Percentiles rank a stretch among this genome's conserved stretches.
phyloP scores from a whole-genome alignment of 2,797 vertebrate genomes.

The Clangula hyemalis region DNA sequence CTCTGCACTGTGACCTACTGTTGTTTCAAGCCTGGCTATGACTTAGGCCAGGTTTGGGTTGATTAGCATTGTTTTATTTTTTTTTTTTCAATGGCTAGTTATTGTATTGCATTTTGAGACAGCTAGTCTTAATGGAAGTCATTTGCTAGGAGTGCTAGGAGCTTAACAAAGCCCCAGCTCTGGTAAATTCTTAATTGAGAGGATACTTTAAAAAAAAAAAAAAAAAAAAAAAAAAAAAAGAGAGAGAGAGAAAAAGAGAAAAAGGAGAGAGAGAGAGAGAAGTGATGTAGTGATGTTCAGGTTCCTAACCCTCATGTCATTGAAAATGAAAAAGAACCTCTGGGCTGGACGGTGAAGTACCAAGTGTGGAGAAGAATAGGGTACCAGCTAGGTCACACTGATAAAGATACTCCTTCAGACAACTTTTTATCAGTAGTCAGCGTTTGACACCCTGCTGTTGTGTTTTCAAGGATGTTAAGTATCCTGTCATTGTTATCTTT shows the following conservation, averaged over 20 bases:
- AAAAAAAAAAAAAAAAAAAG: no score
- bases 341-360: background rate
- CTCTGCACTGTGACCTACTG: background rate
- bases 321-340: background rate
- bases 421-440: background rate
- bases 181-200: background rate
- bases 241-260: background rate
- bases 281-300: background rate
- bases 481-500: background rate
- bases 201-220: no score
- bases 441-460: background rate
- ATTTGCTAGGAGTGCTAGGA: background rate
- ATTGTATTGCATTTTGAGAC: background rate
- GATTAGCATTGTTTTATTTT: background rate
- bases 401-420: background rate
- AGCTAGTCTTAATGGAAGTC: background rate
- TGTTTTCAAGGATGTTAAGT: background rate
- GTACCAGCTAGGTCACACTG: background rate
- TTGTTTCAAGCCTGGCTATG: background rate
- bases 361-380: background rate
- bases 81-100: background rate
- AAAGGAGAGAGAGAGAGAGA: background rate
- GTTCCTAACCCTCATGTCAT: background rate
- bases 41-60: background rate
- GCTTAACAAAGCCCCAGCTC: background rate